Conservation (phyloP, 2,888 invertebrate species). For the Limnephilus auricula region DNA sequence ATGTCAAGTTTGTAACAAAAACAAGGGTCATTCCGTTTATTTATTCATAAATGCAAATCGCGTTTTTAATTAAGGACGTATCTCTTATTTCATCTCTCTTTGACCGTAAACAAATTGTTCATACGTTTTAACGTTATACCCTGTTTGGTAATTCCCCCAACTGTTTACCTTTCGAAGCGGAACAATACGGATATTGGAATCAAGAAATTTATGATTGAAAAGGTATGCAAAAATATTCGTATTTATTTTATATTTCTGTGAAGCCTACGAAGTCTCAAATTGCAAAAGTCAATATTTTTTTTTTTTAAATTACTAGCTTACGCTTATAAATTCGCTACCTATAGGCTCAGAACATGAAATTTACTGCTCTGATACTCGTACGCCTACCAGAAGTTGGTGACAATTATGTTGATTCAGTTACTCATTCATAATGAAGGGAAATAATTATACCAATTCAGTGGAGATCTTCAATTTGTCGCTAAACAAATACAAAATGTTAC, state of each 20-base stretch:
- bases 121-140: conserved; percentile 21
- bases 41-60: conserved; percentile 62
- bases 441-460: too few species aligned
- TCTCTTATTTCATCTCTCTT: conserved; percentile 41
- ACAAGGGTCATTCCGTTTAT: conserved; percentile 15
- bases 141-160: conserved; percentile 8
- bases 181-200: not conserved
- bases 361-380: not conserved
- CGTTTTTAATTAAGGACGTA: conserved; percentile 60
- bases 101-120: conserved; percentile 48
- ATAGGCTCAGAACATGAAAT: not conserved
- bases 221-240: not conserved
- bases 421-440: too few species aligned
- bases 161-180: not conserved
- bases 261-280: too few species aligned
- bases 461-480: too few species aligned
- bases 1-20: conserved; percentile 45
- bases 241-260: too few species aligned
- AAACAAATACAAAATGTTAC: too few species aligned
- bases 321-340: not conserved
- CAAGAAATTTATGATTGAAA: not conserved
- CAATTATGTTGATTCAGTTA: not conserved
- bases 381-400: not conserved
- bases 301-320: too few species aligned
- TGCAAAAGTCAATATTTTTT: too few species aligned